phyloP scores from a whole-genome alignment of 2,888 invertebrate species.

The Julus scanicus region DNA sequence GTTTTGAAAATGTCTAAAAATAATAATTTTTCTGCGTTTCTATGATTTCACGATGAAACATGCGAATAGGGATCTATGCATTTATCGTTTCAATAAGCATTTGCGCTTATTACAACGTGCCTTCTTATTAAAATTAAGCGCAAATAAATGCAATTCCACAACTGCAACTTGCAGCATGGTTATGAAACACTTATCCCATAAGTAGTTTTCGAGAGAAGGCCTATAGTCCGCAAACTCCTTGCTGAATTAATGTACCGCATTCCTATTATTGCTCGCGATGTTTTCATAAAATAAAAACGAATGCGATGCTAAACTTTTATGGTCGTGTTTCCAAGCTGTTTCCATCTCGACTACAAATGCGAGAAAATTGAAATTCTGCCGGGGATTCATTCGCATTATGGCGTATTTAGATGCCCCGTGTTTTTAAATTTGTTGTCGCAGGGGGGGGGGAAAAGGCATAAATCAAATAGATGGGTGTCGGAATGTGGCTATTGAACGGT shows the following conservation, averaged over 20 bases:
- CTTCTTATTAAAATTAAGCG: neutral
- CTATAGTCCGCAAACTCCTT: neutral
- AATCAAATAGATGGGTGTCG: slow-evolving; percentile 16
- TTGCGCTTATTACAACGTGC: no score
- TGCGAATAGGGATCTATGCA: neutral
- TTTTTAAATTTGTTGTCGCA: slow-evolving; percentile 32
- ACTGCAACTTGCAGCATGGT: neutral
- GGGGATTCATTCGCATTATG: slow-evolving; percentile 35
- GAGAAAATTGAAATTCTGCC: slow-evolving; percentile 33
- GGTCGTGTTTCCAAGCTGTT: slow-evolving; percentile 32
- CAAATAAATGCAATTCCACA: neutral
- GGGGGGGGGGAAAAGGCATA: slow-evolving; percentile 12
- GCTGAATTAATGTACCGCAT: slow-evolving; percentile 30
- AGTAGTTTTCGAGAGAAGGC: slow-evolving; percentile 1
- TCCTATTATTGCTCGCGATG: slow-evolving; percentile 36
- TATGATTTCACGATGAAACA: no score
- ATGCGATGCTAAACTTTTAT: slow-evolving; percentile 38
- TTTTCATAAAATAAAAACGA: slow-evolving; percentile 42
- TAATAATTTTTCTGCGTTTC: no score
- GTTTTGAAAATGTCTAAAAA: no score
- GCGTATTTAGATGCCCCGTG: neutral
- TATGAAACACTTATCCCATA: neutral
- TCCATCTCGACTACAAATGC: neutral
- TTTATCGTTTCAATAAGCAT: neutral
- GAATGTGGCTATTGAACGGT: slow-evolving; percentile 38